Base-by-base conservation (phyloP, 2,888 invertebrate species). In the Mythimna albipuncta region DNA sequence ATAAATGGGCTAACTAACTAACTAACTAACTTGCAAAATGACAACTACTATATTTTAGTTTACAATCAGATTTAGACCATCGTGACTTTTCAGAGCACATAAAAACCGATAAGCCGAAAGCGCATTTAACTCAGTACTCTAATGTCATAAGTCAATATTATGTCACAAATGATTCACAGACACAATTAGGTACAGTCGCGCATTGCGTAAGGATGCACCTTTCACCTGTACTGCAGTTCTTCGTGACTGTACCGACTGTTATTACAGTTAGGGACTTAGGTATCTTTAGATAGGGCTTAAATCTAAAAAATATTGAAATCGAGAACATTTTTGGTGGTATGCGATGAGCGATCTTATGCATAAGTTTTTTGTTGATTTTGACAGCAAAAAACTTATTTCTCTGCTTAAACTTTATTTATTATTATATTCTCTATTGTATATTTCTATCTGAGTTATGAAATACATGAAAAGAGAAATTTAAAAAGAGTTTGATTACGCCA, bases 201-300 rank as follows among this genome's bases (percentile, higher is more conserved):
- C 72, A 73, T 91, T 91, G 79, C 85, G 79, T 81, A 88, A 90
- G 70, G 72, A 82, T 86, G 82, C 82, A 87, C 90, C 90, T 91
- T 91, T 91, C 91, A 91, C 90, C 88, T 75, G 72, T 74, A 75
- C 64, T 77, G 71, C 76, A 75, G 58, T 58, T 72, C 65, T 66
- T 58, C 69, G 66, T 84, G 73, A 72, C 73, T 69, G 70, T 68
- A 69, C 69, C 16, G 9, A 57, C 69, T 62, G 47, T 61, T 62
- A 59, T 44, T 57, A 64, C 10, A 66, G 57, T 50, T 59, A 64
- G 55, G 63, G 57, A 71, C 35, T 41, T 7, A 57, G 21, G 16
- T 50, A 76, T 58, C 54, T 58, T 68, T 41, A 57, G 19, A 65
- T 66, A 71, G 10, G 1, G 66, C 58, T 35, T 74, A 63, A 11